phyloP scores from a whole-genome alignment of 1,140 invertebrate genomes.

The Macrotrachela quadricornifera region DNA sequence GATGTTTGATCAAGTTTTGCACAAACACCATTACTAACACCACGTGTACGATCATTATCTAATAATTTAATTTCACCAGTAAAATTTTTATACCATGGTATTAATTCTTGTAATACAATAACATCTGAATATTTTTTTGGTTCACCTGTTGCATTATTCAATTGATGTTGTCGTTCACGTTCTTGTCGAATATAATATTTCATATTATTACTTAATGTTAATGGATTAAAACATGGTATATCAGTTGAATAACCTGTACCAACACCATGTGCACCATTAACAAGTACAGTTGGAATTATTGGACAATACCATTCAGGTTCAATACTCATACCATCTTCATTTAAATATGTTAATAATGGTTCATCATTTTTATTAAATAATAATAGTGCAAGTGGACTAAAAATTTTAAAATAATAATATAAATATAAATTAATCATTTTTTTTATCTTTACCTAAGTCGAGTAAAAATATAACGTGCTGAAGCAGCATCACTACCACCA shows the following conservation, averaged over 20 bases:
- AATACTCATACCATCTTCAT: constrained; percentile 79
- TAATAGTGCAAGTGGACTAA: constrained; percentile 52
- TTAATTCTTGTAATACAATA: constrained; percentile 22
- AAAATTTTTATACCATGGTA: constrained; percentile 85
- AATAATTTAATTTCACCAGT: constrained; percentile 55
- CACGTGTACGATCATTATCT: constrained; percentile 44
- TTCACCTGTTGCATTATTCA: constrained; percentile 26
- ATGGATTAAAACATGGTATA: constrained; percentile 80
- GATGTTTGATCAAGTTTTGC: constrained; percentile 53
- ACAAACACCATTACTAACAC: constrained; percentile 57
- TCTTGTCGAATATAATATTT: constrained; percentile 56
- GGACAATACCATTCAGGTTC: constrained; percentile 74
- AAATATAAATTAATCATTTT: too few relatives aligned
- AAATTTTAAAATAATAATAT: too few relatives aligned
- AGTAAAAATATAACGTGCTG: constrained; percentile 95
- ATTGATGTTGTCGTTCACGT: background rate
- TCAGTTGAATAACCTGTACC: constrained; percentile 98
- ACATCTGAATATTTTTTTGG: constrained; percentile 19
- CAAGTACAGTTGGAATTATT: constrained; percentile 82
- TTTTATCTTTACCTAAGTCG: too few relatives aligned
- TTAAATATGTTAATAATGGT: constrained; percentile 58
- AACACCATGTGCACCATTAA: constrained; percentile 93
- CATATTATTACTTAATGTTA: constrained; percentile 70
- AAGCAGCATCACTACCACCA: constrained; percentile 88
- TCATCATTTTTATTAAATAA: constrained; percentile 78